These are phyloP conservation scores for Pelmatolapia mariae DNA, from an alignment of 2,113 vertebrate genomes.

Conservation along the genomic window DNA sequence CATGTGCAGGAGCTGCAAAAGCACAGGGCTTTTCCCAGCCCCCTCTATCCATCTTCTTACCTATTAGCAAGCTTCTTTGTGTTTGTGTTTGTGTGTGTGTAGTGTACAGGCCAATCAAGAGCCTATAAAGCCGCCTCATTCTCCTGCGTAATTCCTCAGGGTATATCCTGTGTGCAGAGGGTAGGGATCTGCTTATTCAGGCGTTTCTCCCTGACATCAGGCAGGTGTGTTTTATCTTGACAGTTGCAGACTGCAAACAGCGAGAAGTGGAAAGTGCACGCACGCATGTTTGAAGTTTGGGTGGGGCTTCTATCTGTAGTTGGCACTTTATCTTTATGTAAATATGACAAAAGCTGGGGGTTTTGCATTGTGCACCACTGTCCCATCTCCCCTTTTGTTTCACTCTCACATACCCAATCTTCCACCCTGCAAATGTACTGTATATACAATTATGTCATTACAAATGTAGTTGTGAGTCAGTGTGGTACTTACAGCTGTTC, in stretches of 20 bases:
- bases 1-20: background rate
- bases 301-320: background rate
- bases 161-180: background rate
- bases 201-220: background rate
- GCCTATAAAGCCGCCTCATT: background rate
- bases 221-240: conserved; percentile 35
- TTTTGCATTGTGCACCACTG: background rate
- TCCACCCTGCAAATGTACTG: background rate
- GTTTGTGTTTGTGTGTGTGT: background rate
- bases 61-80: background rate
- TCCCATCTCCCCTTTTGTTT: background rate
- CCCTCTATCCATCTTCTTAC: background rate
- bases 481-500: background rate
- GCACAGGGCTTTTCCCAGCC: background rate
- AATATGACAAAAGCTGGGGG: conserved; percentile 19
- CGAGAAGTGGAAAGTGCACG: background rate
- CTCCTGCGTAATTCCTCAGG: background rate
- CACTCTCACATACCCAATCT: background rate
- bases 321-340: conserved; percentile 19
- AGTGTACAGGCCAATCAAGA: background rate
- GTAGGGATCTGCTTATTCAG: conserved; percentile 4
- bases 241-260: conserved; percentile 40
- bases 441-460: background rate
- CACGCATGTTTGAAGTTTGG: background rate
- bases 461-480: background rate